These are phyloP conservation scores for Anguilla obscura DNA, from an alignment of 2,797 vertebrate species.

Conservation along the genomic window DNA sequence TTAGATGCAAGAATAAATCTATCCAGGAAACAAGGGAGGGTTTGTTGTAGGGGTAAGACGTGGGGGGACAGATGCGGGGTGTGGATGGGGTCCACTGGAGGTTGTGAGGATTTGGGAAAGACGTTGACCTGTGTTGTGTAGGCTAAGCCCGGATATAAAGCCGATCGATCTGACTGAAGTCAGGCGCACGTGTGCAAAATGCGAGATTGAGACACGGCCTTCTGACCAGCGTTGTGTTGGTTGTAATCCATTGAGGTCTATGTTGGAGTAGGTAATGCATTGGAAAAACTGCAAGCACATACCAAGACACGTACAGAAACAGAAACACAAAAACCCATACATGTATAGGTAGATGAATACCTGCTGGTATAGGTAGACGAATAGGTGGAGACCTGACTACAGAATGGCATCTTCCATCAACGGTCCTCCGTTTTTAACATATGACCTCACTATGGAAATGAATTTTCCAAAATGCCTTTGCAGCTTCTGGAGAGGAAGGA, in stretches of 20 bases:
- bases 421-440: background rate
- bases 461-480: slow-evolving; percentile 43
- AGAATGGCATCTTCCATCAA: background rate
- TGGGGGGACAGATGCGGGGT: slow-evolving; percentile 62
- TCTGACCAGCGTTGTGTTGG: slow-evolving; percentile 12
- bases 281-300: background rate
- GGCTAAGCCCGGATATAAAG: slow-evolving; percentile 43
- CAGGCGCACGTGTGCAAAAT: background rate
- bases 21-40: slow-evolving; percentile 53
- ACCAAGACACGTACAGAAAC: background rate
- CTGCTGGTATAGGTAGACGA: background rate
- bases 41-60: slow-evolving; percentile 31
- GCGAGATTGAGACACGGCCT: background rate
- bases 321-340: background rate
- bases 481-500: slow-evolving; percentile 38
- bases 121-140: slow-evolving; percentile 17
- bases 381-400: background rate
- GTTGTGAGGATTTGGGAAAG: slow-evolving; percentile 27
- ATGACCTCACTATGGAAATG: slow-evolving; percentile 47
- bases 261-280: background rate
- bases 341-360: background rate
- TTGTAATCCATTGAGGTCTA: background rate
- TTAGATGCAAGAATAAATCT: slow-evolving; percentile 54
- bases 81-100: slow-evolving; percentile 48
- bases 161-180: background rate